These are phyloP conservation scores for Melanotaenia boesemani DNA, from an alignment of 2,797 vertebrate genomes.

Conservation along the genomic window DNA sequence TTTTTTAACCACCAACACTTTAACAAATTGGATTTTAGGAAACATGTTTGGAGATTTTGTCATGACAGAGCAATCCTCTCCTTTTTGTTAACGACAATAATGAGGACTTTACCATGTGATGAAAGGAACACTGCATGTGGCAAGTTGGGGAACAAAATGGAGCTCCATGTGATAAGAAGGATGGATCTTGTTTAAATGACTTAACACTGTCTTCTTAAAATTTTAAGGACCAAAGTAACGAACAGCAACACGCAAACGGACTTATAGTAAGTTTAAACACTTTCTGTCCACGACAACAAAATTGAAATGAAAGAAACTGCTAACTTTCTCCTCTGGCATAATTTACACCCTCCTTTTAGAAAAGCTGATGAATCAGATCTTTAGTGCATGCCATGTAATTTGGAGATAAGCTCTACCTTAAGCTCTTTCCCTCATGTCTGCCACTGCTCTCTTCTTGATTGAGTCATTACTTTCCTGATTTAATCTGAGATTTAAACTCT, in stretches of 20 bases:
- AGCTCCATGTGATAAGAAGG: slow-evolving; percentile 21
- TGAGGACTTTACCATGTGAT: slow-evolving; percentile 66
- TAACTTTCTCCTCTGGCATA: slow-evolving; percentile 76
- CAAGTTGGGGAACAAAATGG: slow-evolving; percentile 35
- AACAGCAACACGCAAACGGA: slow-evolving; percentile 99
- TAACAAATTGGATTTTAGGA: background rate
- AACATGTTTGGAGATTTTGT: background rate
- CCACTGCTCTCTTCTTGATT: slow-evolving; percentile 64
- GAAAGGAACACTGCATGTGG: slow-evolving; percentile 64
- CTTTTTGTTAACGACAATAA: background rate
- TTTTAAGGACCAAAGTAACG: slow-evolving; percentile 99
- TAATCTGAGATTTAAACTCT: slow-evolving; percentile 42
- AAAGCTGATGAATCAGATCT: slow-evolving; percentile 67
- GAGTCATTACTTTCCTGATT: slow-evolving; percentile 44
- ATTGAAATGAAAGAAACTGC: slow-evolving; percentile 64
- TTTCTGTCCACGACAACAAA: slow-evolving; percentile 72
- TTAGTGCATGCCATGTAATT: slow-evolving; percentile 87
- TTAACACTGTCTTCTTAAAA: slow-evolving; percentile 92
- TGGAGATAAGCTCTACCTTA: slow-evolving; percentile 71
- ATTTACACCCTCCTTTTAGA: slow-evolving; percentile 58
- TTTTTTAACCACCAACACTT: background rate
- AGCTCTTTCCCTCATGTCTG: slow-evolving; percentile 62
- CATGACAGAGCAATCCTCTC: background rate
- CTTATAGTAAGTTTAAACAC: slow-evolving; percentile 97
- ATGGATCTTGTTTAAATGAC: slow-evolving; percentile 57